Conservation (phyloP, 2,113 vertebrate species). For the Mustela nigripes region DNA sequence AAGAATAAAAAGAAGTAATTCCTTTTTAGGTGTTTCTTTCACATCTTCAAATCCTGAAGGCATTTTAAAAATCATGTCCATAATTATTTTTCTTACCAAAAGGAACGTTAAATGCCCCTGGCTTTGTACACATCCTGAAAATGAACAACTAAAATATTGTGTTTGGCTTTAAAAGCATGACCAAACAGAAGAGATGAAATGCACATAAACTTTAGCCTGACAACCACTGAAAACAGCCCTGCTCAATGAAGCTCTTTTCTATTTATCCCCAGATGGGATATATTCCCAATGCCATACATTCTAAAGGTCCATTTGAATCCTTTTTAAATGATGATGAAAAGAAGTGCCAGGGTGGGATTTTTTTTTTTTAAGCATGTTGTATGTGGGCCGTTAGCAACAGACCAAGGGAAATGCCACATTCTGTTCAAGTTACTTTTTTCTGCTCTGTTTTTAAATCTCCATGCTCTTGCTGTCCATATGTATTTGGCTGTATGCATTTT, state of each 20-base stretch:
- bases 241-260: not conserved
- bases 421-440: conserved; percentile 83
- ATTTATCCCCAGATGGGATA: conserved; percentile 24
- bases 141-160: conserved; percentile 10
- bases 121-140: conserved; percentile 15
- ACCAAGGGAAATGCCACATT: conserved; percentile 84
- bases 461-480: conserved; percentile 74
- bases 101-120: not conserved
- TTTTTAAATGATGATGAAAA: conserved; percentile 79
- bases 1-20: conserved; percentile 24
- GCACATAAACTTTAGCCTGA: not conserved
- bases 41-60: conserved; percentile 24
- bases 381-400: conserved; percentile 83
- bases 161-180: conserved; percentile 40
- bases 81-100: conserved; percentile 41
- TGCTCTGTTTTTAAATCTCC: conserved; percentile 77
- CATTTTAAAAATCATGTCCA: not conserved
- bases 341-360: conserved; percentile 63
- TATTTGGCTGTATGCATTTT: conserved; percentile 60
- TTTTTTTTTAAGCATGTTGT: conserved; percentile 84
- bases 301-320: conserved; percentile 83
- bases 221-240: conserved; percentile 27
- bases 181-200: not conserved
- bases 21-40: conserved; percentile 47
- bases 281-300: conserved; percentile 4